phyloP scores from a whole-genome alignment of 2,888 invertebrate genomes.

The Ochlodes sylvanus region DNA sequence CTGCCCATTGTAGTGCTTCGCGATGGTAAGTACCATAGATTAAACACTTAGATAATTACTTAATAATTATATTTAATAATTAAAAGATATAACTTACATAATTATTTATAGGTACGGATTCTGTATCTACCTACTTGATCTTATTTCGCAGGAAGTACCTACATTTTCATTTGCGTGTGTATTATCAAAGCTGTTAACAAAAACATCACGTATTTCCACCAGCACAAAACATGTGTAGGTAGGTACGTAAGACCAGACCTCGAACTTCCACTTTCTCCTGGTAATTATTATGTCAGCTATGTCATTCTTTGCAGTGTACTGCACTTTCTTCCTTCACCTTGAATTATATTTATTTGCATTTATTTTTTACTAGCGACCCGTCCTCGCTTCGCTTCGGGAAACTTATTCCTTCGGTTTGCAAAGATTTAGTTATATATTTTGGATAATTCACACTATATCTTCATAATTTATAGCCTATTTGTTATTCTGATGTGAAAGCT shows the following conservation, averaged over 20 bases:
- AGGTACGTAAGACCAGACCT: conserved; percentile 12
- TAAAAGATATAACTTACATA: too few species aligned
- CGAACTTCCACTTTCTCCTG: conserved; percentile 22
- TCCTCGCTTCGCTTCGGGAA: too few species aligned
- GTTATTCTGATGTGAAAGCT: too few species aligned
- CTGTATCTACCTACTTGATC: too few species aligned
- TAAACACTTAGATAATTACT: too few species aligned
- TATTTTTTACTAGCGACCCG: too few species aligned
- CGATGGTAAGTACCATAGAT: conserved; percentile 82
- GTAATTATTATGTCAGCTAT: conserved; percentile 32
- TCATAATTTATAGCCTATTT: too few species aligned
- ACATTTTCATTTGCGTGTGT: background rate
- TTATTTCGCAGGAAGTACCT: background rate
- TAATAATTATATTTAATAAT: too few species aligned
- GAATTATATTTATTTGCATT: background rate
- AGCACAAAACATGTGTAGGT: background rate
- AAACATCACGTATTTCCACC: conserved; percentile 20
- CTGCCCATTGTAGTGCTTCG: conserved; percentile 89
- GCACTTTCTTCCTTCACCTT: conserved; percentile 18
- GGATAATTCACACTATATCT: too few species aligned
- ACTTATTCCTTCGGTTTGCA: too few species aligned
- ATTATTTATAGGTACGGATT: too few species aligned
- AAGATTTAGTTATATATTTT: too few species aligned
- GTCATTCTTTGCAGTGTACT: conserved; percentile 13
- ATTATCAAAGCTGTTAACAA: conserved; percentile 2